phyloP scores from a whole-genome alignment of 1,140 invertebrate genomes.

The Bombus balteatus region DNA sequence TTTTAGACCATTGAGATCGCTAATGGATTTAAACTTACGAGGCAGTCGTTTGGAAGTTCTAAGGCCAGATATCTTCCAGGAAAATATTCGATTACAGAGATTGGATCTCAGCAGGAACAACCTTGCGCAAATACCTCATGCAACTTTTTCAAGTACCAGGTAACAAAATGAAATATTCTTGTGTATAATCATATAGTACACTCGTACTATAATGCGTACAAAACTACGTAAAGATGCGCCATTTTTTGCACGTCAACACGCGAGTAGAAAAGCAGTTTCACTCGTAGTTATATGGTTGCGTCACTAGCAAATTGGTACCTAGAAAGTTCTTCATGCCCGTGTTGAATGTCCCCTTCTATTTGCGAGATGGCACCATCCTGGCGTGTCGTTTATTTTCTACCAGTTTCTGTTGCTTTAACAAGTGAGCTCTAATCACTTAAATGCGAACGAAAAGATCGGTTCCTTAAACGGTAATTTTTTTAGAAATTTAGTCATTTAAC shows the following conservation, averaged over 20 bases:
- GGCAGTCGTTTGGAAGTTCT: conserved; percentile 90
- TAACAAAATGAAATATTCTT: conserved; percentile 52
- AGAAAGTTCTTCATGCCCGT: conserved; percentile 75
- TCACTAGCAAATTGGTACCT: conserved; percentile 75
- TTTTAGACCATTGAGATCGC: conserved; percentile 85
- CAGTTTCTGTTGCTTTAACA: background rate
- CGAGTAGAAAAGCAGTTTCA: conserved; percentile 76
- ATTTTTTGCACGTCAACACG: conserved; percentile 28
- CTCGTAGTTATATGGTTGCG: conserved; percentile 71
- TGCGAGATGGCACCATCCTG: conserved; percentile 65
- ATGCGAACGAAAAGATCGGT: background rate
- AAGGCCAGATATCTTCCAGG: conserved; percentile 86
- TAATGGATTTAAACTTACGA: conserved; percentile 88
- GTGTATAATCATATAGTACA: background rate
- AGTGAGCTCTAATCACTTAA: background rate
- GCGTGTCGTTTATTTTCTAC: conserved; percentile 66
- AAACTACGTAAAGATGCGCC: background rate
- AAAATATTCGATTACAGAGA: conserved; percentile 85
- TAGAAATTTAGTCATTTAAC: too few species aligned
- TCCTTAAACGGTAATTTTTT: background rate
- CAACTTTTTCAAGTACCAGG: conserved; percentile 86
- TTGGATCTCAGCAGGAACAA: conserved; percentile 91
- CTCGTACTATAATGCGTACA: background rate
- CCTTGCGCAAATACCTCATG: conserved; percentile 86
- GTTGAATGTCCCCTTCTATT: conserved; percentile 68